A percentile compares a stretch with the other conserved stretches of the same genome.
Evolutionary conservation across 2,113 vertebrate genomes (phyloP).

Genomic region (Plectropomus leopardus): DNA sequence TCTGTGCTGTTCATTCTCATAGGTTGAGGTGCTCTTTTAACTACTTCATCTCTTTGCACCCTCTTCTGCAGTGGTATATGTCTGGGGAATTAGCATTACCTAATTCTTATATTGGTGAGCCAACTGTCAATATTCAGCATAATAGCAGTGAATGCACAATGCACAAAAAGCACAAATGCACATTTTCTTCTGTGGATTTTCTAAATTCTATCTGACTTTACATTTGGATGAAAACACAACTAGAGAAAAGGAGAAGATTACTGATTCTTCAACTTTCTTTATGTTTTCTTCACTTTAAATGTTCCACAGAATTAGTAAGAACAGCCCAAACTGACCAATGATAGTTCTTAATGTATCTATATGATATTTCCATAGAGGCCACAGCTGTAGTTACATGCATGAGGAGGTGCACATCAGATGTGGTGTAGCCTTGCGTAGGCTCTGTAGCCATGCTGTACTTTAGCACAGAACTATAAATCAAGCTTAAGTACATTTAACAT

Average conservation of each 20-base stretch:
- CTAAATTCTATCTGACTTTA: too few species aligned
- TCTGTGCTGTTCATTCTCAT: too few species aligned
- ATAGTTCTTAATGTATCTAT: not conserved
- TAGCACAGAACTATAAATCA: not conserved
- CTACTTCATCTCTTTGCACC: too few species aligned
- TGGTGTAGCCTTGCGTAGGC: not conserved
- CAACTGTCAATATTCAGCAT: too few species aligned
- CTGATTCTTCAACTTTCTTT: not conserved
- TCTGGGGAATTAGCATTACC: too few species aligned
- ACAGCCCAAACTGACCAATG: not conserved
- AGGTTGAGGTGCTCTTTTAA: too few species aligned
- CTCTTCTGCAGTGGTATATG: too few species aligned
- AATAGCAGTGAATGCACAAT: too few species aligned
- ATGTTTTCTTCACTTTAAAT: not conserved
- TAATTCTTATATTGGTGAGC: too few species aligned
- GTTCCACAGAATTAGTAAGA: not conserved
- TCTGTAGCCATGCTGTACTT: not conserved
- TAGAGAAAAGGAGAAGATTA: not conserved
- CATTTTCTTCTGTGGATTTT: too few species aligned
- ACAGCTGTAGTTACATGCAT: not conserved
- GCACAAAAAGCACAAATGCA: too few species aligned
- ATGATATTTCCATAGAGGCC: not conserved
- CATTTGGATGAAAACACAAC: too few species aligned
- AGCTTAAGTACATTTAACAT: not conserved
- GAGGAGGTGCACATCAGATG: not conserved